Conservation (phyloP, 2,888 invertebrate species). For the Eilema sororculum region DNA sequence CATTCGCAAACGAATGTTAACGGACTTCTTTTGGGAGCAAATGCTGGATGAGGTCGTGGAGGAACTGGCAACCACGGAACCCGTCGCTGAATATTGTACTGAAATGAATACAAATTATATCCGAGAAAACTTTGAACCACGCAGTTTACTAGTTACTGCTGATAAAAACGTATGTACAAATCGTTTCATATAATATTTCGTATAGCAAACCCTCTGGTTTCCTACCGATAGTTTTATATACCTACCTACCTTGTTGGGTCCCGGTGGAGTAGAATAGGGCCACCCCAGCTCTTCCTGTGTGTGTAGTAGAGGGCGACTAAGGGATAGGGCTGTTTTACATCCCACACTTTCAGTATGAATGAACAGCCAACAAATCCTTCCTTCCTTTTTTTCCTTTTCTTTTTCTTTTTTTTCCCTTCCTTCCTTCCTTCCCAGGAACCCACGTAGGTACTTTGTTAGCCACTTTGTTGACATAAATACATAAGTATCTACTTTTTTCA, state of each 20-base stretch:
- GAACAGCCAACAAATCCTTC: too few relatives aligned
- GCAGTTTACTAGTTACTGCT: conserved; percentile 71
- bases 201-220: background rate
- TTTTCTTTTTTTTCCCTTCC: too few relatives aligned
- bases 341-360: too few relatives aligned
- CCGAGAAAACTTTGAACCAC: conserved; percentile 74
- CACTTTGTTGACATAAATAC: background rate
- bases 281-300: too few relatives aligned
- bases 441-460: too few relatives aligned
- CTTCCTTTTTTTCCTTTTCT: too few relatives aligned
- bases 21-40: conserved; percentile 83
- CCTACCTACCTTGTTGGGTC: too few relatives aligned
- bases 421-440: too few relatives aligned
- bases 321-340: too few relatives aligned
- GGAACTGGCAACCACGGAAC: conserved; percentile 73
- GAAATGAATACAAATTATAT: conserved; percentile 79
- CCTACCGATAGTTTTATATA: too few relatives aligned
- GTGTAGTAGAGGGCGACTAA: too few relatives aligned
- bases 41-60: conserved; percentile 83
- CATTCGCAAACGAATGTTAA: conserved; percentile 77
- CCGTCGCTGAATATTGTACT: conserved; percentile 75
- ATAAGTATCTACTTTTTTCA: background rate
- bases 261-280: too few relatives aligned
- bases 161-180: conserved; percentile 71
- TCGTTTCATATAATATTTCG: background rate